phyloP scores from a whole-genome alignment of 1,140 invertebrate species.

The Sitodiplosis mosellana region DNA sequence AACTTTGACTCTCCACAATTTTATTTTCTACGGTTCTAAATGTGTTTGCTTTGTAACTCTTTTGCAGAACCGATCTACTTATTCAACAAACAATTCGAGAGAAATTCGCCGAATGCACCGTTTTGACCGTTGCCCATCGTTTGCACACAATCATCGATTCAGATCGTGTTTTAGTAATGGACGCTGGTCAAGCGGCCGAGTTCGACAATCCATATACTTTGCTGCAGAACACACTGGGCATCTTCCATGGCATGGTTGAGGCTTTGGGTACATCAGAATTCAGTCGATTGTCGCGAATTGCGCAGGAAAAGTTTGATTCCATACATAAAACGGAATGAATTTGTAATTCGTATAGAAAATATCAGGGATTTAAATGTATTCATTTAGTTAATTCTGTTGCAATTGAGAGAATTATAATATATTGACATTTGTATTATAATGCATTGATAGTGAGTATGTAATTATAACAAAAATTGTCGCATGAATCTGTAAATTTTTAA shows the following conservation, averaged over 20 bases:
- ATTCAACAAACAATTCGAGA: conserved; percentile 29
- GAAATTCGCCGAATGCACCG: conserved; percentile 32
- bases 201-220: conserved; percentile 37
- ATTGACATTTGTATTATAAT: too few relatives aligned
- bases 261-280: conserved; percentile 8
- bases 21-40: neutral
- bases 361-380: too few relatives aligned
- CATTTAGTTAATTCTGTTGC: too few relatives aligned
- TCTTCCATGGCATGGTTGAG: conserved; percentile 7
- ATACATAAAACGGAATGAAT: too few relatives aligned
- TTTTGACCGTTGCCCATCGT: conserved; percentile 49
- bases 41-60: neutral
- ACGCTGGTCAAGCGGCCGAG: conserved; percentile 33
- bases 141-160: conserved; percentile 64
- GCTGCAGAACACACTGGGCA: conserved; percentile 21
- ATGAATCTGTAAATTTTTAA: too few relatives aligned
- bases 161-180: conserved; percentile 34
- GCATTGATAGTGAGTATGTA: too few relatives aligned
- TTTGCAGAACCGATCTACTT: conserved; percentile 25
- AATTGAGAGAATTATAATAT: too few relatives aligned
- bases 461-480: too few relatives aligned
- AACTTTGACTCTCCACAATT: neutral
- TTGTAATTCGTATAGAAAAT: too few relatives aligned
- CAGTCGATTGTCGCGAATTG: neutral
- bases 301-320: conserved; percentile 1